Base-by-base conservation (phyloP, 1,140 invertebrate genomes). In the Pseudomyrmex sp. region DNA sequence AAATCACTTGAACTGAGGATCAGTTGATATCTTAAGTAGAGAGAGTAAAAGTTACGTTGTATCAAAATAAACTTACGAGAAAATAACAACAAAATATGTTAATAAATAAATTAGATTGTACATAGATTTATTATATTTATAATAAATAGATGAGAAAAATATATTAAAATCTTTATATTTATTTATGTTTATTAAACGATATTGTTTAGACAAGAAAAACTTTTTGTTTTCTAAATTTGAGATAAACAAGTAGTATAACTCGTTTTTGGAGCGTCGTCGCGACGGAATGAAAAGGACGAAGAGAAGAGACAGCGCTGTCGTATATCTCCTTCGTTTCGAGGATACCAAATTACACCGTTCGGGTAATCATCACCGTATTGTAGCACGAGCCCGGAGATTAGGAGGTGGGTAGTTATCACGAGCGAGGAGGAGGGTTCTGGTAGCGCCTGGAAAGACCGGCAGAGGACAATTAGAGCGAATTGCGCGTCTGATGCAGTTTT, bases 381-480 rank as follows among this genome's bases (percentile, higher is more conserved):
- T 79, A 79, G 73, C 15, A 50, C 18, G 50, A 68, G 76, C 62
- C 69, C 68, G 84, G 46, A 79, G 66, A 80, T 80, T 72, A 80
- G 76, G 48, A 80, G 76, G 54, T 54, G 54, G 66, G 18, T 61
- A 83, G 59, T 74, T 84, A 61, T 59, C 50, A 79, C 61, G n/a
- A 23, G 44, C 12, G 26, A 52, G 72, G 66, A 58, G 44, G 46
- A 20, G 44, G 73, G 35, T 35, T 35, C 35, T 35, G 58, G 7
- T 56, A 26, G 26, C 52, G 85, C 76, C 63, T 77, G 58, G 66
- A 85, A 86, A 83, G 56, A 63, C 56, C 50, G 70, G 44, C 58
- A 84, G 35, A 35, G 91, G 89, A 91, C 91, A 93, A 92, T 93
- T 92, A 93, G 73, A 76, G 88, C 48, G 87, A 93, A 92, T 93